These are phyloP conservation scores for Thaumetopoea pityocampa DNA, from an alignment of 1,140 invertebrate genomes.

Conservation along the genomic window DNA sequence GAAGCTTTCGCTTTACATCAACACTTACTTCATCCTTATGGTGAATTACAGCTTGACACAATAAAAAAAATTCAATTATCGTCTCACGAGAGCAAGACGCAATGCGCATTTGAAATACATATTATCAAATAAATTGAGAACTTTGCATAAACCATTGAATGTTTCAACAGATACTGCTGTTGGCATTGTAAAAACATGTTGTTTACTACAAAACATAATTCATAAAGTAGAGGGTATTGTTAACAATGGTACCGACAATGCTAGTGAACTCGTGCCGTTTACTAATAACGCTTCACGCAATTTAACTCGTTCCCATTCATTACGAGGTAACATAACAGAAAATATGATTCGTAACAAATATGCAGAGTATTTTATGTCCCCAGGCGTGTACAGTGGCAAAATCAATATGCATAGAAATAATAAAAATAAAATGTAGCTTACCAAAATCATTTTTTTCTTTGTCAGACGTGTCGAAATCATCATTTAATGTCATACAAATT, in stretches of 20 bases:
- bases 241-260: slow-evolving; percentile 21
- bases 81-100: slow-evolving; percentile 52
- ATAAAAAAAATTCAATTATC: slow-evolving; percentile 53
- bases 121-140: slow-evolving; percentile 52
- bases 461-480: slow-evolving; percentile 6
- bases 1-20: slow-evolving; percentile 49
- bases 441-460: slow-evolving; percentile 11
- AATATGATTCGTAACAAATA: slow-evolving; percentile 26
- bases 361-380: slow-evolving; percentile 24
- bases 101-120: slow-evolving; percentile 70
- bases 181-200: slow-evolving; percentile 35
- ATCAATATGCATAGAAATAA: slow-evolving; percentile 9
- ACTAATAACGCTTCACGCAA: slow-evolving; percentile 18
- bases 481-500: slow-evolving; percentile 14
- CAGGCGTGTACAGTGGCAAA: slow-evolving; percentile 24
- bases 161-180: slow-evolving; percentile 29
- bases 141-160: slow-evolving; percentile 41
- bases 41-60: slow-evolving; percentile 22
- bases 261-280: slow-evolving; percentile 19
- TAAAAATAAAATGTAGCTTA: slow-evolving; percentile 9
- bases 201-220: slow-evolving; percentile 23
- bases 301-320: slow-evolving; percentile 22
- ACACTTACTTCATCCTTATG: slow-evolving; percentile 52
- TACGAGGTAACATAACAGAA: slow-evolving; percentile 19
- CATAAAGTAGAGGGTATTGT: slow-evolving; percentile 22